A percentile compares a stretch with the other conserved stretches of the same genome.
Conservation (phyloP, 2,888 invertebrate species). For the Caenorhabditis auriculariae region DNA sequence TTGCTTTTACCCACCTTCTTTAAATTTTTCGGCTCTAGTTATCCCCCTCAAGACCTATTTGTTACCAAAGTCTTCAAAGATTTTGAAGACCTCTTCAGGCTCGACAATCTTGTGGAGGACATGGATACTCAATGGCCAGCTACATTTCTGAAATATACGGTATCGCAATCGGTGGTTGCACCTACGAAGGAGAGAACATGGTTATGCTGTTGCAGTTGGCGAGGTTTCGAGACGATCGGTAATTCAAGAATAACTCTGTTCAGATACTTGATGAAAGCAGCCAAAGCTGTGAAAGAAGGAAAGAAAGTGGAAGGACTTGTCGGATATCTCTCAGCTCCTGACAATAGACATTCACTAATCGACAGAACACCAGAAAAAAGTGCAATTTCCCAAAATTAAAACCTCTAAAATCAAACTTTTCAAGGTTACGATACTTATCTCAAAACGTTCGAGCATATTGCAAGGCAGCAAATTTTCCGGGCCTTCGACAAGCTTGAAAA, state of each 20-base stretch:
- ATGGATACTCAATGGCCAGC: conserved; percentile 76
- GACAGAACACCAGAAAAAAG: conserved; percentile 9
- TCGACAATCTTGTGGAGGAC: conserved; percentile 88
- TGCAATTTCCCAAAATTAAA: background rate
- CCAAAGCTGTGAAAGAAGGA: conserved; percentile 40
- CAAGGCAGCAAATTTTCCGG: conserved; percentile 27
- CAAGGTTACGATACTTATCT: conserved; percentile 6
- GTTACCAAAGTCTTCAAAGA: too few relatives aligned
- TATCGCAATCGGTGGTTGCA: conserved; percentile 80
- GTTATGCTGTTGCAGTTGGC: conserved; percentile 88
- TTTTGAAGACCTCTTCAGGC: conserved; percentile 62
- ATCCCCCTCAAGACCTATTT: too few relatives aligned
- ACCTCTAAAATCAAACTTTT: background rate
- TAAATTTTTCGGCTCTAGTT: too few relatives aligned
- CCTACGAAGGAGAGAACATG: conserved; percentile 96
- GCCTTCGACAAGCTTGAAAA: conserved; percentile 32
- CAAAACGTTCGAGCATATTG: conserved; percentile 31
- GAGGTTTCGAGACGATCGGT: conserved; percentile 37
- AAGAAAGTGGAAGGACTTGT: conserved; percentile 26
- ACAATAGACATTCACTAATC: conserved; percentile 20
- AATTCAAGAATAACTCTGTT: conserved; percentile 2
- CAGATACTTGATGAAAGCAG: conserved; percentile 76
- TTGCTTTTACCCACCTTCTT: too few relatives aligned
- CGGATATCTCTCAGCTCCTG: conserved; percentile 31
- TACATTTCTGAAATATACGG: conserved; percentile 37